These are phyloP conservation scores for Seira sanloemensis DNA, from an alignment of 2,888 invertebrate species.

Conservation along the genomic window DNA sequence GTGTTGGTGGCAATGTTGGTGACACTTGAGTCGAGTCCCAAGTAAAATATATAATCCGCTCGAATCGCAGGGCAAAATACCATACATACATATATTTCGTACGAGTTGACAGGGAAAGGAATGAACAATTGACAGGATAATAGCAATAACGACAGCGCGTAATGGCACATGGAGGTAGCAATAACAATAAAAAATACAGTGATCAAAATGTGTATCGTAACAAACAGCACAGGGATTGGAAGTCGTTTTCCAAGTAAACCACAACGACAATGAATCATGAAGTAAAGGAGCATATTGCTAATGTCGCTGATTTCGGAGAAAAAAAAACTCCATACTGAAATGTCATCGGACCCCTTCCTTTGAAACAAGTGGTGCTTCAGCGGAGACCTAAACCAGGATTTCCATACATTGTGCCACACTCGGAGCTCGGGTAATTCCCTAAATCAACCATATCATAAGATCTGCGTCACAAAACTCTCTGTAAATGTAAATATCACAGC, in stretches of 20 bases:
- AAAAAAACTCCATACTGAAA: background rate
- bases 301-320: constrained; percentile 4
- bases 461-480: no score
- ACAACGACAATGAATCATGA: constrained; percentile 9
- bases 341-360: no score
- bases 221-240: background rate
- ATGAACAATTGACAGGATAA: constrained; percentile 13
- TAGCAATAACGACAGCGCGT: constrained; percentile 3
- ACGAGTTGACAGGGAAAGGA: background rate
- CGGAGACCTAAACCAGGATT: no score
- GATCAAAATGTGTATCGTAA: constrained; percentile 1
- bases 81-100: background rate
- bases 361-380: no score
- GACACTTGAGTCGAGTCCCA: background rate
- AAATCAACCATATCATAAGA: no score
- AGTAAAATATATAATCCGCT: background rate
- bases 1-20: background rate
- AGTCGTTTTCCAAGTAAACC: background rate
- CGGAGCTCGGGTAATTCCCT: no score
- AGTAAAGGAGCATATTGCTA: background rate
- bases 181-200: constrained; percentile 17
- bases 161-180: background rate
- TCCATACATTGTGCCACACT: no score
- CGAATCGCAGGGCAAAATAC: background rate
- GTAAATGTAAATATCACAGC: no score